These are phyloP conservation scores for Ploceus nigricollis DNA, from an alignment of 2,113 vertebrate species.

Conservation along the genomic window DNA sequence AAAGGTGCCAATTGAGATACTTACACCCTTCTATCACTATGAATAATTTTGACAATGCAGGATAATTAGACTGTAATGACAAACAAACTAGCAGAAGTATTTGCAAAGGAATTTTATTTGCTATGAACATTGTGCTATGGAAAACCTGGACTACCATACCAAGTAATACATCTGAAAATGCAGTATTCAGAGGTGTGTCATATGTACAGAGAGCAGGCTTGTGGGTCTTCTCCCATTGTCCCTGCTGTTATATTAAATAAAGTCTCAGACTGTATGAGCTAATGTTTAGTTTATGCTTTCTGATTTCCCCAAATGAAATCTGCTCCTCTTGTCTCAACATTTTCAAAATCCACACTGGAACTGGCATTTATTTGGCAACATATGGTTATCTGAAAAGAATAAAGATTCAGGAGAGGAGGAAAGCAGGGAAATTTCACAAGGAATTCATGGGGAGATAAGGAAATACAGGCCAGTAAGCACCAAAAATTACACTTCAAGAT, in stretches of 20 bases:
- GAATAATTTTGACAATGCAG: not conserved
- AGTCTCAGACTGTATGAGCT: not conserved
- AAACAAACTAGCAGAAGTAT: not conserved
- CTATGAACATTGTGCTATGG: not conserved
- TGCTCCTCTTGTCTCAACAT: not conserved
- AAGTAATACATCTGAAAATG: not conserved
- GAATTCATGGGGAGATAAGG: not conserved
- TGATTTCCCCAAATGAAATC: not conserved
- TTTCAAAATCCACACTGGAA: not conserved
- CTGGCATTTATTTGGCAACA: not conserved
- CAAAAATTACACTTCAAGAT: not conserved
- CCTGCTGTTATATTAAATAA: not conserved
- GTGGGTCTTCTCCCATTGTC: not conserved
- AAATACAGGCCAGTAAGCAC: not conserved
- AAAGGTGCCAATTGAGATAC: not conserved
- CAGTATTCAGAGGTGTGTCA: not conserved
- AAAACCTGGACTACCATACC: fast-evolving
- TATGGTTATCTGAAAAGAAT: not conserved
- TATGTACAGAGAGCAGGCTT: not conserved
- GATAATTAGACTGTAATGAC: not conserved
- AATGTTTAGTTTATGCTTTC: not conserved
- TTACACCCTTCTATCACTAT: not conserved
- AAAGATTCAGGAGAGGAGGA: not conserved
- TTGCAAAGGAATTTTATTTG: not conserved
- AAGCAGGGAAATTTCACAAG: not conserved